Conservation (phyloP, 1,140 invertebrate species). For the Portunus trituberculatus region DNA sequence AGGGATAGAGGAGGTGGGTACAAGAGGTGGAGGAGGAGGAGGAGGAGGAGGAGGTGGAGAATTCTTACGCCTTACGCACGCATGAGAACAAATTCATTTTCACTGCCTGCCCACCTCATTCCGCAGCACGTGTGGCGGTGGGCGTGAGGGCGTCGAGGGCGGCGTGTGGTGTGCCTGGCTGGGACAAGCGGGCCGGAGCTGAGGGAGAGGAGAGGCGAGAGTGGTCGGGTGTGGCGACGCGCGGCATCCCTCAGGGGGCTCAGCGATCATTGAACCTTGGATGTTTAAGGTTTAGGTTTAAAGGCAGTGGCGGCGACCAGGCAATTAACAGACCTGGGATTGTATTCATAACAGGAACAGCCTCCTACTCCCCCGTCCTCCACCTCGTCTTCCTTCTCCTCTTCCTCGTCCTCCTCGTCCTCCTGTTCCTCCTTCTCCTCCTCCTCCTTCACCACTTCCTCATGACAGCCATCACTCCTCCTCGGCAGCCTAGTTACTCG, state of each 20-base stretch:
- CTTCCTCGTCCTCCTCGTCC: not conserved
- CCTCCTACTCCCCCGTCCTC: not conserved
- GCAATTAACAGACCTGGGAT: conserved; percentile 40
- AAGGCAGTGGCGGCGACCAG: conserved; percentile 33
- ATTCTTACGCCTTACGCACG: conserved; percentile 11
- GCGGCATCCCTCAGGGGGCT: conserved; percentile 12
- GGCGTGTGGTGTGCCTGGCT: not conserved
- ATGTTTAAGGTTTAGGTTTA: conserved; percentile 46
- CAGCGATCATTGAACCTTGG: conserved; percentile 62
- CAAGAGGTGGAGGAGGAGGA: not conserved
- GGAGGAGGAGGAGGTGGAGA: not conserved
- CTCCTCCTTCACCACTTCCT: not conserved
- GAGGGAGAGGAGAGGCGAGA: not conserved
- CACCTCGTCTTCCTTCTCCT: not conserved
- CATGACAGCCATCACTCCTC: not conserved
- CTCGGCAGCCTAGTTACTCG: not conserved
- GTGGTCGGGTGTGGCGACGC: conserved; percentile 1
- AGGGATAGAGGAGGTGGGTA: conserved; percentile 9
- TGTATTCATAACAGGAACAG: conserved; percentile 22
- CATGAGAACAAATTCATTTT: conserved; percentile 14
- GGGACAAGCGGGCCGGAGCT: not conserved
- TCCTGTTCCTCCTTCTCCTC: not conserved
- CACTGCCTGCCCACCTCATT: not conserved
- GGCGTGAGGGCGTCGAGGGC: not conserved
- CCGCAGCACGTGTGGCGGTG: not conserved